A percentile compares a stretch with the other conserved stretches of the same genome.
phyloP scores from a whole-genome alignment of 1,140 invertebrate species.

The Archivesica marissinica region DNA sequence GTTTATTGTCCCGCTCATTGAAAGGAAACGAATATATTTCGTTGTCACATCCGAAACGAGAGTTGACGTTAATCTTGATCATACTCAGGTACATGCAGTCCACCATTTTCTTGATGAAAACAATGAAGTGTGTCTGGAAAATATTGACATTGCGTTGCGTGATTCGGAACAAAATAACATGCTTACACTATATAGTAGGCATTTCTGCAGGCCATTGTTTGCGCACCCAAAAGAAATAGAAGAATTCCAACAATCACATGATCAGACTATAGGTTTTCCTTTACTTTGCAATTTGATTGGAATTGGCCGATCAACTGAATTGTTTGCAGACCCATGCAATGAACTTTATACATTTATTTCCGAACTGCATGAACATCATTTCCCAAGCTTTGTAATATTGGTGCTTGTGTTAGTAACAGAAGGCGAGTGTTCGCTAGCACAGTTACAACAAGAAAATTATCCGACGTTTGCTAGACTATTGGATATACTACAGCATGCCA shows the following conservation, averaged over 20 bases:
- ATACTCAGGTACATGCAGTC: neutral
- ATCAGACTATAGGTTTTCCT: neutral
- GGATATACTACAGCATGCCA: neutral
- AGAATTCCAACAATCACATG: neutral
- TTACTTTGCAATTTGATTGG: neutral
- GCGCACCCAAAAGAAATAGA: neutral
- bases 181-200: neutral
- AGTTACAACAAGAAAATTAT: neutral
- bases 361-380: conserved; percentile 1
- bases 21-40: neutral
- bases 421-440: neutral
- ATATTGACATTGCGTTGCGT: neutral
- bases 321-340: neutral
- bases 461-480: neutral
- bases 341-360: neutral
- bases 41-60: neutral
- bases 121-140: neutral
- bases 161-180: neutral
- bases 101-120: neutral
- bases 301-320: neutral
- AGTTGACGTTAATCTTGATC: neutral
- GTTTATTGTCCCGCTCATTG: neutral
- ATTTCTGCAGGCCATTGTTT: neutral
- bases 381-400: conserved; percentile 9
- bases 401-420: neutral